A percentile compares a stretch with the other conserved stretches of the same genome.
Conservation (phyloP, 2,113 vertebrate genomes). For the Chionomys nivalis region DNA sequence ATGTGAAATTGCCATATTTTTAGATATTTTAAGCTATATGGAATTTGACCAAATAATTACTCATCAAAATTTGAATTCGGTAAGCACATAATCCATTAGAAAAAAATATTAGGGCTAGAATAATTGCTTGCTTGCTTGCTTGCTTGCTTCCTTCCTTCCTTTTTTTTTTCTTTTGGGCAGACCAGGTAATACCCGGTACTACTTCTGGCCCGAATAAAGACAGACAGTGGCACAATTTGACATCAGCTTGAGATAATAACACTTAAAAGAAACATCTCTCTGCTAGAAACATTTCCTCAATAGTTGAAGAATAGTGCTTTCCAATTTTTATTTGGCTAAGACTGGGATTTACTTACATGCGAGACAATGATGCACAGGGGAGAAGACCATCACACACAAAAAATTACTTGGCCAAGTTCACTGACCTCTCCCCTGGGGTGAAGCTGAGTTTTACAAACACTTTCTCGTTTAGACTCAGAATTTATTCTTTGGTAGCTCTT, state of each 20-base stretch:
- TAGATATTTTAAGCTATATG: background rate
- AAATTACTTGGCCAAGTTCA: slow-evolving; percentile 45
- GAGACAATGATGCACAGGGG: background rate
- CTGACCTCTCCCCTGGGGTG: slow-evolving; percentile 45
- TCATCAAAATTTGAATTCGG: slow-evolving; percentile 67
- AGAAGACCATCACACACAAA: slow-evolving; percentile 1
- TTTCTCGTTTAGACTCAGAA: background rate
- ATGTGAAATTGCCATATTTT: slow-evolving; percentile 60
- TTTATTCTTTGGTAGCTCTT: background rate
- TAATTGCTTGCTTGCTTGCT: background rate
- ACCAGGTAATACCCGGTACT: slow-evolving; percentile 49
- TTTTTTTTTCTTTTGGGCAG: background rate
- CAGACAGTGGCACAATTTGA: background rate
- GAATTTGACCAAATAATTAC: slow-evolving; percentile 69
- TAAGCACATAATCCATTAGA: background rate
- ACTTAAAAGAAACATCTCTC: slow-evolving; percentile 62
- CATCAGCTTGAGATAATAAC: background rate
- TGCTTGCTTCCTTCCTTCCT: background rate
- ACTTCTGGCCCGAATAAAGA: background rate
- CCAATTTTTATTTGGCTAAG: slow-evolving; percentile 26
- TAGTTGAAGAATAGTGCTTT: slow-evolving; percentile 7
- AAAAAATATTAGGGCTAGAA: slow-evolving; percentile 11
- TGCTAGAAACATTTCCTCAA: background rate
- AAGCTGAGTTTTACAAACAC: slow-evolving; percentile 27
- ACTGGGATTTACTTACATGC: slow-evolving; percentile 10